These are phyloP conservation scores for Phorcus lineatus DNA, from an alignment of 2,888 invertebrate species.

Conservation along the genomic window DNA sequence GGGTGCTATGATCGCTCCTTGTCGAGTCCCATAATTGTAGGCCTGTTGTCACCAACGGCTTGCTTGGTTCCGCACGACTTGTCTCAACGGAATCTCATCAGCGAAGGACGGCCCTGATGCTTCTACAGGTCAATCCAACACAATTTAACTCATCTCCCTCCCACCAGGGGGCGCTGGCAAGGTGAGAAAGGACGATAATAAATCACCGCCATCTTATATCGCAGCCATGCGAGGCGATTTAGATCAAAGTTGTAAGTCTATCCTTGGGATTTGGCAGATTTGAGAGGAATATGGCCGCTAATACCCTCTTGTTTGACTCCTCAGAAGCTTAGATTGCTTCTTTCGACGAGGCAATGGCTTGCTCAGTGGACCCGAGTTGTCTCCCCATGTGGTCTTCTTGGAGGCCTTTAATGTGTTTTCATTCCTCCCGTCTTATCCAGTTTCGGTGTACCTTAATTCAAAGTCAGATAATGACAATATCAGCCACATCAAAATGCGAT, in stretches of 20 bases:
- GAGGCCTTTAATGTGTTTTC: conserved; percentile 14
- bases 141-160: conserved; percentile 14
- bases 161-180: conserved; percentile 1
- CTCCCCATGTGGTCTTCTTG: neutral
- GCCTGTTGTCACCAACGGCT: neutral
- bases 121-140: neutral
- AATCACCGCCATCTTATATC: conserved; percentile 19
- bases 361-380: neutral
- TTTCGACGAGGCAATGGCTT: neutral
- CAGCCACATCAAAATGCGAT: neutral
- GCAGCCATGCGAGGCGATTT: conserved; percentile 19
- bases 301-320: neutral
- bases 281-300: conserved; percentile 7
- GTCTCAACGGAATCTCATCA: conserved; percentile 10
- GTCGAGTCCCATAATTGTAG: neutral
- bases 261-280: conserved; percentile 16
- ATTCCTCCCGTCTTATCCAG: neutral
- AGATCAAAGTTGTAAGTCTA: conserved; percentile 21
- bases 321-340: conserved; percentile 9
- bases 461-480: neutral
- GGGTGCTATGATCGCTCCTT: neutral
- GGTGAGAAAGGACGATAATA: conserved; percentile 17
- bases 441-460: neutral
- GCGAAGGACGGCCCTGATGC: conserved; percentile 18
- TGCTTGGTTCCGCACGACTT: conserved; percentile 4